Evolutionary conservation across 1,140 invertebrate species (phyloP).

Genomic region (Drosophila repletoides): DNA sequence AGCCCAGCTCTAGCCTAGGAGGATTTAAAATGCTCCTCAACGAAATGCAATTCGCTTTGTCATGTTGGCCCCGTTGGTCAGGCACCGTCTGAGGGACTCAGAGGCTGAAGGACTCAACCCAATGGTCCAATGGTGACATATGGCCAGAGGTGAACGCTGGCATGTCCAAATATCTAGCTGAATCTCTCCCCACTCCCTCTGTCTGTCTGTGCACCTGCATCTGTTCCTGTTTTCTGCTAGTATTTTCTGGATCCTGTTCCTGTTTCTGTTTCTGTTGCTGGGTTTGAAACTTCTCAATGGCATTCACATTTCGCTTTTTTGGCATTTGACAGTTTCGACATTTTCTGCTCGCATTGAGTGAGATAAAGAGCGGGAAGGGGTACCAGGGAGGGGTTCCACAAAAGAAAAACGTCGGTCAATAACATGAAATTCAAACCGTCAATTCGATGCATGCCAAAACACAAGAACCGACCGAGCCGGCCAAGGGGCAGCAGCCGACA

Average conservation of each 20-base stretch:
- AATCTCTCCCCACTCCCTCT: background rate
- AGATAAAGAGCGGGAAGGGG: background rate
- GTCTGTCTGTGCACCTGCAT: conserved; percentile 1
- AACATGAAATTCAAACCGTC: conserved; percentile 58
- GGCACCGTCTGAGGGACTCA: background rate
- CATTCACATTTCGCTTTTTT: conserved; percentile 75
- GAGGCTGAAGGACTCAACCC: too few species aligned
- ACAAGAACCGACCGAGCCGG: conserved; percentile 12
- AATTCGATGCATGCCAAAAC: conserved; percentile 43
- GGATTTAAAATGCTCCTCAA: too few species aligned
- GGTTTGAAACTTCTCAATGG: conserved; percentile 23
- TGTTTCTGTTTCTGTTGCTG: conserved; percentile 1
- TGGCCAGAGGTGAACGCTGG: conserved; percentile 34
- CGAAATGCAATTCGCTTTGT: conserved; percentile 64
- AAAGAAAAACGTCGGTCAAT: conserved; percentile 57
- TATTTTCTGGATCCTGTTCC: background rate
- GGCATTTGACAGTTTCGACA: conserved; percentile 79
- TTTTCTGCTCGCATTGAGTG: conserved; percentile 63
- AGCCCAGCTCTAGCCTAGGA: background rate
- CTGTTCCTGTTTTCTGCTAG: background rate
- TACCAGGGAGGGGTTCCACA: conserved; percentile 9
- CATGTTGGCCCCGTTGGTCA: conserved; percentile 47
- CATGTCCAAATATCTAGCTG: conserved; percentile 25
- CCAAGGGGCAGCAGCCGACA: background rate
- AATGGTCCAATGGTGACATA: conserved; percentile 49